Conservation (phyloP, 2,113 vertebrate species). For the Physeter macrocephalus region DNA sequence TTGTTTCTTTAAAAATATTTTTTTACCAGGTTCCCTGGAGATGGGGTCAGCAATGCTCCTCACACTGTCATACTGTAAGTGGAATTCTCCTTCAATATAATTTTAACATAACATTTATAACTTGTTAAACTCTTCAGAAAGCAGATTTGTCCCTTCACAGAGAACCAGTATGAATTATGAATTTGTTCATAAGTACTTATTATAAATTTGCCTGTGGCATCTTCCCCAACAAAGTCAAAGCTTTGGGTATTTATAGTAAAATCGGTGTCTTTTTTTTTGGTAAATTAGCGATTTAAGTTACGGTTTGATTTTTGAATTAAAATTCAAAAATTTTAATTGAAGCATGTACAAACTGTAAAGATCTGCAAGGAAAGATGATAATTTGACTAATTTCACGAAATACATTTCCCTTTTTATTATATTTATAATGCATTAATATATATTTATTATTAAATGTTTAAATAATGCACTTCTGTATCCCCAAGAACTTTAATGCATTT, state of each 20-base stretch:
- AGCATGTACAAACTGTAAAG: neutral
- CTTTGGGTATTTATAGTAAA: neutral
- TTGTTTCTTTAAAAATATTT: neutral
- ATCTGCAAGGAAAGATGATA: neutral
- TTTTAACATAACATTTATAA: neutral
- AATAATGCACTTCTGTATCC: neutral
- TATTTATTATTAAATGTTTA: neutral
- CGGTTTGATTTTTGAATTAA: neutral
- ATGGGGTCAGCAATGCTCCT: neutral
- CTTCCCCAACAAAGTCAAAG: neutral
- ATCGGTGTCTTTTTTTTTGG: neutral
- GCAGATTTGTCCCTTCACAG: neutral
- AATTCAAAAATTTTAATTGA: neutral
- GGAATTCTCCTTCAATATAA: neutral
- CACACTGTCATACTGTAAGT: neutral
- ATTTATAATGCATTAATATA: neutral
- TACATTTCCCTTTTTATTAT: neutral
- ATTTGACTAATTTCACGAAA: neutral
- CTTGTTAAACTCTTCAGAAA: neutral
- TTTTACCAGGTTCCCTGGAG: neutral
- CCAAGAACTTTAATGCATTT: neutral
- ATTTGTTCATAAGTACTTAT: neutral
- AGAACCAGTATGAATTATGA: neutral
- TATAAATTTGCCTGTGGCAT: neutral
- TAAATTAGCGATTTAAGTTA: neutral